Evolutionary conservation across 2,113 vertebrate genomes (phyloP).

Genomic region (Muntiacus reevesi): DNA sequence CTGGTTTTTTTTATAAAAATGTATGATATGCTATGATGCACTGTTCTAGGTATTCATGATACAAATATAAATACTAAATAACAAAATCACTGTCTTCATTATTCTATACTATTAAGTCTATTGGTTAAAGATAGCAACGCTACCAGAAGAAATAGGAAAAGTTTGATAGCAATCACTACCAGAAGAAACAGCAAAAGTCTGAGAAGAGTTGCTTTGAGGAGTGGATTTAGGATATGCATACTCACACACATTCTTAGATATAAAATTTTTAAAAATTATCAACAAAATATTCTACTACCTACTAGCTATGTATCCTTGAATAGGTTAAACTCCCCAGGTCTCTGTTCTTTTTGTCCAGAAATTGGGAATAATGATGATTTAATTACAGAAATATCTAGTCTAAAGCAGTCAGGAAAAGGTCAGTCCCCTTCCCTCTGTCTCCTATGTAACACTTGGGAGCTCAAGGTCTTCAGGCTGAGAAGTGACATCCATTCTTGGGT

Average conservation of each 20-base stretch:
- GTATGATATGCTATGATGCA: background rate
- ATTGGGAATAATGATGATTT: background rate
- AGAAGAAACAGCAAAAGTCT: slow-evolving; percentile 4
- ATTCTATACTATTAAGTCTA: background rate
- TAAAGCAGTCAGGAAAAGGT: background rate
- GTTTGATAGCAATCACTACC: background rate
- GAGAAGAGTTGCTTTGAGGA: background rate
- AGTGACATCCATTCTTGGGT: background rate
- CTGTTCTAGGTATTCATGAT: background rate
- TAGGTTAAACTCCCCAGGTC: background rate
- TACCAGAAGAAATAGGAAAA: background rate
- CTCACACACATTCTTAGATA: background rate
- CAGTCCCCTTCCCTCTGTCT: background rate
- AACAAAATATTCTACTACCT: background rate
- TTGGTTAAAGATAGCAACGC: background rate
- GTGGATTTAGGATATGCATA: background rate
- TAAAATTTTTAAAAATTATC: background rate
- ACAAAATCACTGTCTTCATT: background rate
- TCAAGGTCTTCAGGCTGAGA: background rate
- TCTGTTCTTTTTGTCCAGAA: background rate
- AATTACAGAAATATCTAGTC: background rate
- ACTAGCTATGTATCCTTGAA: background rate
- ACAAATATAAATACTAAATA: background rate
- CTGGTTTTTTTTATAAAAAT: background rate
- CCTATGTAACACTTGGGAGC: background rate